phyloP scores from a whole-genome alignment of 2,797 vertebrate genomes.

The Diceros bicornis region DNA sequence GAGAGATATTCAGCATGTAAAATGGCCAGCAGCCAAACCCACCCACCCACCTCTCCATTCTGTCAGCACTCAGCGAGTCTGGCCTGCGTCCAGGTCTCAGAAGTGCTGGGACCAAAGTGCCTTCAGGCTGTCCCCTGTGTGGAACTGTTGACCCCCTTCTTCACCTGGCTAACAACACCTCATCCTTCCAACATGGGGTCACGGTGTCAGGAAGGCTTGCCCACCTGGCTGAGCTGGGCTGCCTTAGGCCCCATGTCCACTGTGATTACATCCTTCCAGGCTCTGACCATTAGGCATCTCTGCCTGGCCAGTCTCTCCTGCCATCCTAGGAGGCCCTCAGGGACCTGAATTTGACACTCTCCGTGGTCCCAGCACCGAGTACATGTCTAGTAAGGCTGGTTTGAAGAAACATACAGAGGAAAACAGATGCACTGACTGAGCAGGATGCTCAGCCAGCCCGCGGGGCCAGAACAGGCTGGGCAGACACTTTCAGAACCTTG shows the following conservation, averaged over 20 bases:
- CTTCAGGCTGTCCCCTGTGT: not conserved
- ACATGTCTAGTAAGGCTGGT: not conserved
- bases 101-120: not conserved
- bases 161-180: not conserved
- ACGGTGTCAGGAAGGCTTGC: not conserved
- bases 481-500: conserved; percentile 39
- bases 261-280: not conserved
- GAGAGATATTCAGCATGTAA: not conserved
- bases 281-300: not conserved
- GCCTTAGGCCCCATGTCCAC: not conserved
- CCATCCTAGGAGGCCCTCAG: not conserved
- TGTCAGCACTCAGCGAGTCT: not conserved
- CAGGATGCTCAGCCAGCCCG: too few species aligned
- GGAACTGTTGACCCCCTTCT: not conserved
- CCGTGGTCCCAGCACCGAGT: not conserved
- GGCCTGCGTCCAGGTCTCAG: not conserved
- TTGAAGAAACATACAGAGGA: not conserved
- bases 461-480: fast-evolving
- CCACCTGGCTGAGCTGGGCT: not conserved
- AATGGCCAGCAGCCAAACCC: not conserved
- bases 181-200: not conserved
- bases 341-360: not conserved
- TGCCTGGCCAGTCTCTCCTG: not conserved
- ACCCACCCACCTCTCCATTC: not conserved
- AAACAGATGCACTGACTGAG: not conserved